Evolutionary conservation across 2,797 vertebrate genomes (phyloP), one percentile per base, ranked within the genome.

Genomic region (Salmo trutta): DNA sequence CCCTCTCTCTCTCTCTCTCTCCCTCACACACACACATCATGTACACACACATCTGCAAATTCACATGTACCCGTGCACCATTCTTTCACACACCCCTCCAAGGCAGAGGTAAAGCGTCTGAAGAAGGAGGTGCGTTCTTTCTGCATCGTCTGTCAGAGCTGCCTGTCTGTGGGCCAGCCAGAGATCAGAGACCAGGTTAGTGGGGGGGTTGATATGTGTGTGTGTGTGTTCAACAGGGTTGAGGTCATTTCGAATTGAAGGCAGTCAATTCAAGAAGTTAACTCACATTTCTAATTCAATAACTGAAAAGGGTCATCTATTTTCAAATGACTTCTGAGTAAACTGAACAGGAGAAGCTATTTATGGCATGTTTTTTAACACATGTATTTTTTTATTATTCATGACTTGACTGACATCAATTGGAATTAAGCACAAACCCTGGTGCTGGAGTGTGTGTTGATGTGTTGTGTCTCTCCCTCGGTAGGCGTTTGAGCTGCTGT

Each of bases 401-500:
- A 41, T 21, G 14, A 62, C 56, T 62, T 62, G 19, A 21, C 6
- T 21, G n/a, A n/a, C 56, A 17, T 56, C 6, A 19, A 7, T 5
- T 19, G 53, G 3, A 56, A 19, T 19, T 71, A 41, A 47, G 69
- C 12, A 10, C 36, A 14, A 69, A 10, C 31, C 19, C 17, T 69
- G 17, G 29, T 16, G 2, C 19, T 36, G 19, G 21, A 41, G 1
- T 36, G 47, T 77, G 69, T 29, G 15, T 74, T 36, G 31, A 36
- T 21, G 2, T 79, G 41, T 8, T 51, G 4, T 76, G 24, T 53
- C 10, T 51, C 41, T 67, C 27, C 16, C 14, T 10, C 2, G 0
- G 67, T 31, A 98, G 97, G 95, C 96, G 0, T 98, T 97, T 83
- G 77, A 93, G 85, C 89, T 96, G 78, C 29, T 98, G 73, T 97